Conservation (phyloP, 2,888 invertebrate species). For the Chironomus tentans region DNA sequence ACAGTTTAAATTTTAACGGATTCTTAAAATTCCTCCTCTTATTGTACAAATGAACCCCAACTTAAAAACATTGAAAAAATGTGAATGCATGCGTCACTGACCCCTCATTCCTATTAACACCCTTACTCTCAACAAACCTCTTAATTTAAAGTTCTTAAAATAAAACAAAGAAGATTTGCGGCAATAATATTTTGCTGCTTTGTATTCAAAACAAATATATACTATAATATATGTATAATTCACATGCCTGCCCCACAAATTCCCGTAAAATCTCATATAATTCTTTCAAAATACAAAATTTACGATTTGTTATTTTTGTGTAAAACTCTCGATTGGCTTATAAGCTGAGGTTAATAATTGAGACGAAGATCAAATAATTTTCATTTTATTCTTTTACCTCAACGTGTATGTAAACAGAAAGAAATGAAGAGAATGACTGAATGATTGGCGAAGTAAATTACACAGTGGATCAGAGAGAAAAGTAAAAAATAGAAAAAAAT, state of each 20-base stretch:
- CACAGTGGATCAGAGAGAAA: not conserved
- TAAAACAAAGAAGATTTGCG: not conserved
- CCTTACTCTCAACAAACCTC: too few species aligned
- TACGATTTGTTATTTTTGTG: conserved; percentile 24
- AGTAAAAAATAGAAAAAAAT: not conserved
- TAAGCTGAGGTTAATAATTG: conserved; percentile 19
- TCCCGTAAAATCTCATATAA: not conserved
- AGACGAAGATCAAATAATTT: conserved; percentile 23
- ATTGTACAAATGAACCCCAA: too few species aligned
- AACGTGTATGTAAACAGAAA: not conserved
- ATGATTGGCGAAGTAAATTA: not conserved
- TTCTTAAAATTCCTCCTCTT: too few species aligned
- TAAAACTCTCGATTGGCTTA: not conserved
- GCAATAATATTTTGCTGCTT: not conserved
- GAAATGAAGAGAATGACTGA: not conserved
- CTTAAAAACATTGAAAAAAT: too few species aligned
- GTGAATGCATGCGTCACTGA: too few species aligned
- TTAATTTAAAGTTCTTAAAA: too few species aligned
- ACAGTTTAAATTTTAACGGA: too few species aligned
- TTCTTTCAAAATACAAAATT: conserved; percentile 5
- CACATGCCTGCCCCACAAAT: not conserved
- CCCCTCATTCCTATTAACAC: too few species aligned
- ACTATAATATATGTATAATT: not conserved
- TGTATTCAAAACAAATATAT: not conserved
- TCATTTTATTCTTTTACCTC: not conserved